Percentiles rank a stretch among this genome's conserved stretches.
Evolutionary conservation across 2,888 invertebrate genomes (phyloP).

Genomic region (Arrhopalites spinosus): DNA sequence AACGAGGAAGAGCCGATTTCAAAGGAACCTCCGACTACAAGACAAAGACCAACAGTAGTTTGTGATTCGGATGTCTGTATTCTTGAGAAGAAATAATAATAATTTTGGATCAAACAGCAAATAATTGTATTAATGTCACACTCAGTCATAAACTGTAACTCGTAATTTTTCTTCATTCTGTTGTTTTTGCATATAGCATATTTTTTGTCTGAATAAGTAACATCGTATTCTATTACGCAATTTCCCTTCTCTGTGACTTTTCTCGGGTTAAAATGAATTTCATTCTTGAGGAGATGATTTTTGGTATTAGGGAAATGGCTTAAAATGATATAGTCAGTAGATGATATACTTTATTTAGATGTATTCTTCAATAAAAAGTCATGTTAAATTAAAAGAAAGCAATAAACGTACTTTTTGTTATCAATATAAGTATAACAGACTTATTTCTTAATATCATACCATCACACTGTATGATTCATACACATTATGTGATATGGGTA

Average conservation of each 20-base stretch:
- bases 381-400: too few species aligned
- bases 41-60: neutral
- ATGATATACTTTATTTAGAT: too few species aligned
- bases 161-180: neutral
- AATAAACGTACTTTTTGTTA: too few species aligned
- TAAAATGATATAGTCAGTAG: too few species aligned
- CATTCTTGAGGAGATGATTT: constrained; percentile 17
- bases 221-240: neutral
- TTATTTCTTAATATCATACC: too few species aligned
- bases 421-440: too few species aligned
- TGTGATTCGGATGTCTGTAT: neutral
- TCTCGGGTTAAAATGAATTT: constrained; percentile 9
- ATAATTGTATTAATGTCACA: neutral
- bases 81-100: neutral
- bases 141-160: neutral
- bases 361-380: too few species aligned
- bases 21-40: neutral
- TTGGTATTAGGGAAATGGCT: neutral
- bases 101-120: neutral
- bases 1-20: neutral
- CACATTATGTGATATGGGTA: too few species aligned
- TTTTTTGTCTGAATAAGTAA: neutral
- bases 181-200: neutral
- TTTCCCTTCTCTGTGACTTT: constrained; percentile 8
- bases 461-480: too few species aligned